These are phyloP conservation scores for Pseudococcus jackbeardsleyi DNA, from an alignment of 2,888 invertebrate species.

Conservation along the genomic window DNA sequence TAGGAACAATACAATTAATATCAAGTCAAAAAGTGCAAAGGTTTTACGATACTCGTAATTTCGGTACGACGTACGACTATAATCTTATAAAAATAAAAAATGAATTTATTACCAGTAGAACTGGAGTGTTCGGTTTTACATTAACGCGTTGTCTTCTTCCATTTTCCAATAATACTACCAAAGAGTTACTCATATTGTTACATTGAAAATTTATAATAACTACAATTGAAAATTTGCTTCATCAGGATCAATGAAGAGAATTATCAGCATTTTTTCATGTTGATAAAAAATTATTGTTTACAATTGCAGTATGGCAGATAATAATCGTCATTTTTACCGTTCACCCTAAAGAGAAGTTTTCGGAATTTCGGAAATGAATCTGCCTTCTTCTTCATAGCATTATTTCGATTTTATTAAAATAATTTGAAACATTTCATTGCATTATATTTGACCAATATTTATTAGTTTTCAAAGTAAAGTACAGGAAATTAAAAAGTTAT, in stretches of 20 bases:
- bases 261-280: slow-evolving; percentile 17
- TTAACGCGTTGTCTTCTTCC: slow-evolving; percentile 53
- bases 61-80: not conserved
- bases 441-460: too few species aligned
- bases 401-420: too few species aligned
- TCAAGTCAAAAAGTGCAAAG: not conserved
- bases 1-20: not conserved
- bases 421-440: too few species aligned
- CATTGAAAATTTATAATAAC: slow-evolving; percentile 2
- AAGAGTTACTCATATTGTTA: slow-evolving; percentile 57
- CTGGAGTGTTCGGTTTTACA: slow-evolving; percentile 55
- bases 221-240: not conserved
- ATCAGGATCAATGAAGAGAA: slow-evolving; percentile 20
- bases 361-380: not conserved
- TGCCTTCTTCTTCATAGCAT: too few species aligned
- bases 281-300: slow-evolving; percentile 20
- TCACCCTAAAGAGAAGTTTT: too few species aligned
- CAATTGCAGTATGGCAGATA: not conserved
- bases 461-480: too few species aligned
- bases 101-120: slow-evolving; percentile 62
- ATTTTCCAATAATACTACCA: slow-evolving; percentile 51
- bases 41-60: not conserved
- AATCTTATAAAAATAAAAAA: not conserved
- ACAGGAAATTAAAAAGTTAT: too few species aligned
- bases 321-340: not conserved